phyloP scores from a whole-genome alignment of 2,113 vertebrate genomes.

The Brachypteracias leptosomus region DNA sequence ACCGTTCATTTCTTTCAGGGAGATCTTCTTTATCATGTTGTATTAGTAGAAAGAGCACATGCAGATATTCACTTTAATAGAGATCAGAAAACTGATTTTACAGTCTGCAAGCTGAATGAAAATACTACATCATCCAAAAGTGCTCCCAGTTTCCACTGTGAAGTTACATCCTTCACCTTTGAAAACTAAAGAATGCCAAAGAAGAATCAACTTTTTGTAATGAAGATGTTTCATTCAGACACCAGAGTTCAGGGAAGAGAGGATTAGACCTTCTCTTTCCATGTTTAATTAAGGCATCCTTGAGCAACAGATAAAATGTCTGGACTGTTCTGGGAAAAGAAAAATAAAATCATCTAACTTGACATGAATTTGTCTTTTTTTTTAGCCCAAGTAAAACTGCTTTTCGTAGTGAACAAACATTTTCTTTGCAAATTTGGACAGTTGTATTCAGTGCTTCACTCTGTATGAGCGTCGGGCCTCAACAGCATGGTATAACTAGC shows the following conservation, averaged over 20 bases:
- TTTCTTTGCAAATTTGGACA: background rate
- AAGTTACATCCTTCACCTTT: background rate
- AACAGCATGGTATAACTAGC: fast-evolving
- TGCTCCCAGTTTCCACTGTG: background rate
- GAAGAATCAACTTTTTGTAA: background rate
- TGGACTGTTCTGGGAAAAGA: background rate
- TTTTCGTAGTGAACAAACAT: background rate
- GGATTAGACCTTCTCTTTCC: background rate
- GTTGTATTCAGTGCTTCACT: background rate
- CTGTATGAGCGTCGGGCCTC: fast-evolving
- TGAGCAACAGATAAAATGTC: background rate
- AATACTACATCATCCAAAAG: background rate
- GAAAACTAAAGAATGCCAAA: background rate
- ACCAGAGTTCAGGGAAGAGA: background rate
- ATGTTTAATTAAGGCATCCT: background rate
- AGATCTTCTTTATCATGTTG: background rate
- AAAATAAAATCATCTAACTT: background rate
- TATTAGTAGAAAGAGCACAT: background rate
- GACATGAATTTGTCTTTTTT: background rate
- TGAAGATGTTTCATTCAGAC: background rate
- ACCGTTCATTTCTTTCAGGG: background rate
- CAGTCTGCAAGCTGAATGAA: background rate
- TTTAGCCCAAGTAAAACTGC: background rate
- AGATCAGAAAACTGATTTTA: background rate
- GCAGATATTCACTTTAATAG: background rate